Percentiles rank a stretch among this genome's conserved stretches.
Evolutionary conservation across 2,797 vertebrate species (phyloP).

Genomic region (Phalanger gymnotis): DNA sequence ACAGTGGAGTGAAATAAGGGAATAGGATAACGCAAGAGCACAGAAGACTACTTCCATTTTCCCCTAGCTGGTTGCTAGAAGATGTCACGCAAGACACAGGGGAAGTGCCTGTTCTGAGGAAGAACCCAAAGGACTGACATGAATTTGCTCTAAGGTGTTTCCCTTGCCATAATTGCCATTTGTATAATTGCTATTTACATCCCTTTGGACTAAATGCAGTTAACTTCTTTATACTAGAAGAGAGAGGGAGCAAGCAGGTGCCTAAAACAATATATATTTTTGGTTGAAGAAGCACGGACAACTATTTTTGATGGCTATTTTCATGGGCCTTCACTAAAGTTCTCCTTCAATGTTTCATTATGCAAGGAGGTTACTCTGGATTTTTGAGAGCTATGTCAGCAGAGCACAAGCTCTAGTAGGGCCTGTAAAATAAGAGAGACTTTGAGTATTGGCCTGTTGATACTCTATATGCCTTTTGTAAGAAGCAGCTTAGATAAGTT

Average conservation of each 20-base stretch:
- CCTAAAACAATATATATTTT: slow-evolving; percentile 53
- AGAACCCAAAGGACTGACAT: slow-evolving; percentile 46
- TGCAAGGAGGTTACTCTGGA: background rate
- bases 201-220: slow-evolving; percentile 60
- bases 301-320: slow-evolving; percentile 40
- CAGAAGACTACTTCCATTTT: slow-evolving; percentile 26
- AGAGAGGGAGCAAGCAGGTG: slow-evolving; percentile 54
- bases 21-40: slow-evolving; percentile 53
- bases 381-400: background rate
- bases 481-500: background rate
- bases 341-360: background rate
- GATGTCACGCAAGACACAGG: slow-evolving; percentile 14
- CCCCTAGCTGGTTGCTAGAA: slow-evolving; percentile 10
- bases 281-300: slow-evolving; percentile 34
- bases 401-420: background rate
- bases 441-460: background rate
- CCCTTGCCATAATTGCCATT: slow-evolving; percentile 72
- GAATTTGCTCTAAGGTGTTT: slow-evolving; percentile 67
- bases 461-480: background rate
- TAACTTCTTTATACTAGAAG: slow-evolving; percentile 71
- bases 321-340: background rate
- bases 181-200: slow-evolving; percentile 71
- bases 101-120: slow-evolving; percentile 57
- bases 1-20: slow-evolving; percentile 4
- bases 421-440: background rate